Conservation (phyloP, 2,888 invertebrate genomes). For the Argyra leucocephala region DNA sequence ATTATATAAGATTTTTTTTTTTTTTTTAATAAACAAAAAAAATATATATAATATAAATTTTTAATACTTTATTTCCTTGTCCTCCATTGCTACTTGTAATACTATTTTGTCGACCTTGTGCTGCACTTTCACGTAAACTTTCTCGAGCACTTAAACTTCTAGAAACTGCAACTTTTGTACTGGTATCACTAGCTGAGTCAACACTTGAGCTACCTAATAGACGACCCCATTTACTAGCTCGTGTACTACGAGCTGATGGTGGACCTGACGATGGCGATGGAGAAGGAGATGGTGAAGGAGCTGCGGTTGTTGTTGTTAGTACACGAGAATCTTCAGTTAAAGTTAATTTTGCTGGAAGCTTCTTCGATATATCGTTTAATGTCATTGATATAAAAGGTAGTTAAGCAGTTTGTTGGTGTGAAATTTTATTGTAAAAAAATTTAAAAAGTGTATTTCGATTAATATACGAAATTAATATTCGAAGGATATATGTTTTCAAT, state of each 20-base stretch:
- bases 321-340: constrained; percentile 44
- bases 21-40: no score
- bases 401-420: not conserved
- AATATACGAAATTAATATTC: not conserved
- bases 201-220: constrained; percentile 69
- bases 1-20: no score
- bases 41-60: no score
- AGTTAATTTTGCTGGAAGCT: constrained; percentile 44
- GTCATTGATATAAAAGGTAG: not conserved
- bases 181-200: constrained; percentile 60
- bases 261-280: constrained; percentile 45
- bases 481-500: not conserved
- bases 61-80: constrained; percentile 46
- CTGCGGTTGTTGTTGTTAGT: constrained; percentile 39
- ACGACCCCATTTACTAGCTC: constrained; percentile 70
- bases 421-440: not conserved
- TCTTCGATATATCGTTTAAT: constrained; percentile 32
- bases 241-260: constrained; percentile 47
- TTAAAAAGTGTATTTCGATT: constrained; percentile 5
- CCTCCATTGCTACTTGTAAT: constrained; percentile 45
- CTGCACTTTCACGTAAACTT: constrained; percentile 43
- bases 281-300: constrained; percentile 43
- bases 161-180: constrained; percentile 48
- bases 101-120: constrained; percentile 43
- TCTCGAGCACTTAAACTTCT: constrained; percentile 51